These are phyloP conservation scores for Seriola dumerili DNA, from an alignment of 2,113 vertebrate genomes.

Conservation along the genomic window DNA sequence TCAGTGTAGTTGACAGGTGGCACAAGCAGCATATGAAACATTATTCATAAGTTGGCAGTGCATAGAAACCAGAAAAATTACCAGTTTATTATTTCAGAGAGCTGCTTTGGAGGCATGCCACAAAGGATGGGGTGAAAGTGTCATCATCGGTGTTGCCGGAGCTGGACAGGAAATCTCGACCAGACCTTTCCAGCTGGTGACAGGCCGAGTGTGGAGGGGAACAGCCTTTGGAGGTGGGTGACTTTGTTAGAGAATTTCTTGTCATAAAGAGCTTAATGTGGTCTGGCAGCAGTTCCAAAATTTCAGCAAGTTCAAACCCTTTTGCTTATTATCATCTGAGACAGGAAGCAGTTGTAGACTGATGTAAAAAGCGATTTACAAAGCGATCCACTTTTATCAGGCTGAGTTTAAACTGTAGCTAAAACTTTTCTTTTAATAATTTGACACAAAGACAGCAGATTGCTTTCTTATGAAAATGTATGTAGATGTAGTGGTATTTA, in stretches of 20 bases:
- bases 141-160: constrained; percentile 89
- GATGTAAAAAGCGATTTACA: background rate
- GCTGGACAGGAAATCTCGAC: constrained; percentile 87
- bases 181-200: constrained; percentile 89
- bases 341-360: background rate
- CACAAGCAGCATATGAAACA: background rate
- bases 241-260: constrained; percentile 6
- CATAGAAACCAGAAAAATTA: background rate
- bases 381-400: background rate
- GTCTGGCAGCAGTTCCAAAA: background rate
- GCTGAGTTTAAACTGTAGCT: background rate
- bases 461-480: background rate
- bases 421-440: background rate
- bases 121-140: constrained; percentile 86
- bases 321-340: background rate
- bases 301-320: background rate
- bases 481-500: background rate
- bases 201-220: constrained; percentile 90
- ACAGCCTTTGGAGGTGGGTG: constrained; percentile 89
- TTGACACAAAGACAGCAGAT: background rate
- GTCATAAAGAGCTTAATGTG: background rate
- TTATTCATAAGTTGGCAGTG: background rate
- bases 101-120: constrained; percentile 89
- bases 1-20: background rate
- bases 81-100: constrained; percentile 73